Base-by-base conservation (phyloP, 2,888 invertebrate genomes). In the Eupithecia subumbrata region DNA sequence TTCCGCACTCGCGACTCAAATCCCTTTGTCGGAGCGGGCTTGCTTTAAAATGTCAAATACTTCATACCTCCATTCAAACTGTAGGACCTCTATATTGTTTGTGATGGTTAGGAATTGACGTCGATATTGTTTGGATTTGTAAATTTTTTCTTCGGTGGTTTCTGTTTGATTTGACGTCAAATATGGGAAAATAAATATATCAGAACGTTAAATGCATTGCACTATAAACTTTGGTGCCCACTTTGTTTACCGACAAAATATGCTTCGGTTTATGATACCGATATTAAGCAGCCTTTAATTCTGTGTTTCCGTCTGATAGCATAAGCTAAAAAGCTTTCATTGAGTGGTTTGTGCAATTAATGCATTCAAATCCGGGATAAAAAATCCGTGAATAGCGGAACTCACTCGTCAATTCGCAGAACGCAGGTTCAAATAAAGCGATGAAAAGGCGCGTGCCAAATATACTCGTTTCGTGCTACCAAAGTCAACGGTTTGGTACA, bases 1-100 rank as follows among this genome's bases (percentile, higher is more conserved):
- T 80, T 69, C 78, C 69, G 71, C 69, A 11, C 71, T 75, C 66
- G 72, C 68, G 48, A 12, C 60, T 60, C 60, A 76, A 79, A 78
- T 25, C 72, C 71, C 77, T 82, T 82, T 82, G 80, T 80, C 76
- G 79, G 75, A 70, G 71, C 75, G 67, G 64, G 56, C 56, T 76
- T 68, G 37, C 73, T 81, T 74, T 79, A 76, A 81, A 79, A 81
- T 76, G 81, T 78, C 79, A 78, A 80, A 80, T 74, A 75, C 78
- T 74, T 76, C 70, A 69, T 68, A 63, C 40, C 37, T 67, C 68
- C 73, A 73, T 68, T 74, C 75, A 68, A 34, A 37, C 52, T 34
- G 34, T 71, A 45, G 68, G 22, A 25, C 25, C 60, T 52, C n/a
- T 52, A 56, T 22, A 56, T 22, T 11, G 52, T 11, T 56, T 56